Base-by-base conservation (phyloP, 2,797 vertebrate species). In the Notolabrus celidotus region DNA sequence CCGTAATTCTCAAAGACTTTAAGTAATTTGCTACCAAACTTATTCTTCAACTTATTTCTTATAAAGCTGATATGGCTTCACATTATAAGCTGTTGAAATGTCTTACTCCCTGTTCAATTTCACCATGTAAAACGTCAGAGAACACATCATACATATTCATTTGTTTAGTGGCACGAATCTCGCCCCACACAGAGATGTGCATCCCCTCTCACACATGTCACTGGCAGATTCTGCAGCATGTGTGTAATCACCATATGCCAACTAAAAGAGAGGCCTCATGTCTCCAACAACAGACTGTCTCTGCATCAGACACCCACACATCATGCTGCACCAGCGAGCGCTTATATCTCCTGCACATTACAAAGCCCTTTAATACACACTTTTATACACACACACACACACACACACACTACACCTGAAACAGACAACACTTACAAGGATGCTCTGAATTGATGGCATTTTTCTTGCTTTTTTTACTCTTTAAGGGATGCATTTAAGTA, bases 201-300 rank as follows among this genome's bases (percentile, higher is more conserved):
- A 50, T 67, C 69, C 74, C 87, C 83, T 88, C 79, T 89, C 85
- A 79, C 82, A 87, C 89, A 86, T 79, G 84, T 79, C 79, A 65
- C 66, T 81, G 83, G 84, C 92, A 92, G 82, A 89, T 89, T 91
- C 88, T 90, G 59, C 69, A 76, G 82, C 80, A 82, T 83, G 88
- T 79, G 84, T 78, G 71, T 79, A 70, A 77, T 80, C 77, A 83
- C 89, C 87, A 90, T 88, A 91, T 92, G 90, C 85, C 84, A 81
- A 69, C 77, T 84, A 80, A 87, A 82, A 86, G 74, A 81, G 67
- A 81, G 70, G 77, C 80, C 68, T 83, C 65, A 57, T 82, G 81
- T 84, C 76, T 80, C 66, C 64, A 52, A 74, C 79, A 62, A 80
- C 72, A 75, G 74, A 85, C 72, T 70, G 80, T 82, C 72, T 79